These are phyloP conservation scores for Stichodactyla helianthus DNA, from an alignment of 64 coral and sea anemone species.

Conservation along the genomic window DNA sequence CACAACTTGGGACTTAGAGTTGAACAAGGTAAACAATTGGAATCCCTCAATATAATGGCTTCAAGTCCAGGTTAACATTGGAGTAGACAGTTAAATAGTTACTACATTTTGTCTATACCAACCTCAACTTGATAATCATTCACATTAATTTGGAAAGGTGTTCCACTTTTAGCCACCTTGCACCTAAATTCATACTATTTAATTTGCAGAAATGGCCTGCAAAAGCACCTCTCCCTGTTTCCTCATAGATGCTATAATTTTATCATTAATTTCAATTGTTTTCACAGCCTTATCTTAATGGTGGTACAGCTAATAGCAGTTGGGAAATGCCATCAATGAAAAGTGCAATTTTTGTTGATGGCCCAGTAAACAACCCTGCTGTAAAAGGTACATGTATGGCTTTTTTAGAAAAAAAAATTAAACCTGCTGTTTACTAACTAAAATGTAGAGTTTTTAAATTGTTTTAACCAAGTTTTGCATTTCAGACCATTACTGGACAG, in stretches of 20 bases:
- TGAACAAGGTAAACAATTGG: conserved; percentile 58
- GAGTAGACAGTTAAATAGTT: background rate
- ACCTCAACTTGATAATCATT: too few relatives aligned
- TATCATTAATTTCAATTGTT: background rate
- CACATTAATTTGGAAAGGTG: too few relatives aligned
- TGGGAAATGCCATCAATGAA: conserved; percentile 93
- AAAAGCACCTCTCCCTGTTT: too few relatives aligned
- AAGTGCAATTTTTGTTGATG: conserved; percentile 86
- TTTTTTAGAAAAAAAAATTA: background rate
- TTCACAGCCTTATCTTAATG: conserved; percentile 81
- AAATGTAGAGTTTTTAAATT: background rate
- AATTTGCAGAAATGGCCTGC: too few relatives aligned
- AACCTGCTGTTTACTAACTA: background rate
- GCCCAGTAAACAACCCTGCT: conserved; percentile 68
- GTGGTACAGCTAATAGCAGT: conserved; percentile 83
- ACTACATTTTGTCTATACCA: background rate
- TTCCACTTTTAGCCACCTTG: too few relatives aligned
- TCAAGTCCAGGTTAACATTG: too few relatives aligned
- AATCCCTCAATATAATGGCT: background rate
- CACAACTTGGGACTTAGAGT: conserved; percentile 79
- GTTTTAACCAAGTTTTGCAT: background rate
- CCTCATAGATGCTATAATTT: too few relatives aligned
- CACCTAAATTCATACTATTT: too few relatives aligned
- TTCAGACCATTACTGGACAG: conserved; percentile 79
- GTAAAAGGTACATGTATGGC: conserved; percentile 44